Evolutionary conservation across 2,888 invertebrate species (phyloP).

Genomic region (Nephrotoma appendiculata): DNA sequence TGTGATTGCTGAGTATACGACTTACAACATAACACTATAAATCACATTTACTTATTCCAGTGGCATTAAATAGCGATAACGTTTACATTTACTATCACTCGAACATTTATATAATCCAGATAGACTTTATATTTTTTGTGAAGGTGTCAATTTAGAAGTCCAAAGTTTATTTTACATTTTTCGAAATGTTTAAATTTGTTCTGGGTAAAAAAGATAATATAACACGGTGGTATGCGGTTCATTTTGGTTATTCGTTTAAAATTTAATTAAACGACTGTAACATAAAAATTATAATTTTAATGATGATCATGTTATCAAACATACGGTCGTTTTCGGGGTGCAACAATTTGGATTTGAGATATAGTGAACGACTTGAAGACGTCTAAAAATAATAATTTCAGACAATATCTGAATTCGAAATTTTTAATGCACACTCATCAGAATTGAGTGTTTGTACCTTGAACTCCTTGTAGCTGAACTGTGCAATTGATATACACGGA

Average conservation of each 20-base stretch:
- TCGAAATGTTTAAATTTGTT: neutral
- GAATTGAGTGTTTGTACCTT: too few species aligned
- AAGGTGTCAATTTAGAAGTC: neutral
- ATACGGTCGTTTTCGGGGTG: too few species aligned
- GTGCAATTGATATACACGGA: too few species aligned
- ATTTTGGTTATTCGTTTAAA: neutral
- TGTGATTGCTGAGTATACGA: neutral
- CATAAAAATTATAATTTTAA: neutral
- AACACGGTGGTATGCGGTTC: neutral
- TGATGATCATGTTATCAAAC: too few species aligned
- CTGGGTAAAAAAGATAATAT: neutral
- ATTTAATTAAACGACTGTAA: neutral
- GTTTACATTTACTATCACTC: neutral
- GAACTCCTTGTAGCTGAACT: too few species aligned
- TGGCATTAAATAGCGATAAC: neutral
- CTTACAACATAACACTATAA: neutral
- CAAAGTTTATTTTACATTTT: neutral
- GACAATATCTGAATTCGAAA: too few species aligned
- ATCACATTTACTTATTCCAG: neutral
- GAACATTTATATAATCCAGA: neutral
- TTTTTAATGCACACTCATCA: too few species aligned
- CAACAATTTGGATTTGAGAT: too few species aligned
- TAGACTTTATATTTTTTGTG: neutral
- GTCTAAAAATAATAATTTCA: too few species aligned
- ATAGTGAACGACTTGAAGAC: too few species aligned